phyloP scores from a whole-genome alignment of 2,888 invertebrate genomes.

The Amphipyra tragopoginis region DNA sequence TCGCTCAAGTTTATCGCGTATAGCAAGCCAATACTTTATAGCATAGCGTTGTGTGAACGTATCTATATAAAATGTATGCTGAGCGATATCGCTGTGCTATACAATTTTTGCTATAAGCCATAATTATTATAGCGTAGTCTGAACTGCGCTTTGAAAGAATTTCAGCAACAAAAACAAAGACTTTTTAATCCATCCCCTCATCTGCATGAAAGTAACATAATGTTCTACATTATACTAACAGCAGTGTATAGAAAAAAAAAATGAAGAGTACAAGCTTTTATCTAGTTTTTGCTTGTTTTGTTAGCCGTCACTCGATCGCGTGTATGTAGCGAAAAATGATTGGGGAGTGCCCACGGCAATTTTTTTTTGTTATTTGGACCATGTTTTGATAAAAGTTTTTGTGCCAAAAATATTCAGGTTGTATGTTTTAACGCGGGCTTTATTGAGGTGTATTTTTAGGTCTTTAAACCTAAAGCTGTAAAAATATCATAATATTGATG shows the following conservation, averaged over 20 bases:
- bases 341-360: conserved; percentile 9
- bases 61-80: too few relatives aligned
- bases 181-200: not conserved
- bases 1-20: too few relatives aligned
- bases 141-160: too few relatives aligned
- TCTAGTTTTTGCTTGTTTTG: conserved; percentile 43
- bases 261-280: conserved; percentile 32
- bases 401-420: conserved; percentile 22
- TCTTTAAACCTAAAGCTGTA: not conserved
- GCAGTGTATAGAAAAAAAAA: conserved; percentile 16
- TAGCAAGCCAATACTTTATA: too few relatives aligned
- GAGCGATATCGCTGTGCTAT: too few relatives aligned
- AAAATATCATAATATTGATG: not conserved
- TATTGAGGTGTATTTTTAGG: conserved; percentile 4
- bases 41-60: too few relatives aligned
- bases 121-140: too few relatives aligned
- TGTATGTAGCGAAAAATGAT: conserved; percentile 43
- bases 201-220: conserved; percentile 20
- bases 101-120: too few relatives aligned
- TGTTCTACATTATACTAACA: conserved; percentile 7
- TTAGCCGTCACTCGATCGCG: conserved; percentile 36
- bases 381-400: conserved; percentile 13
- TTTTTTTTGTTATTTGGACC: conserved; percentile 15
- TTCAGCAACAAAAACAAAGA: not conserved
- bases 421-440: conserved; percentile 1